A percentile compares a stretch with the other conserved stretches of the same genome.
phyloP scores from a whole-genome alignment of 2,797 vertebrate species.

The Momotus momota region DNA sequence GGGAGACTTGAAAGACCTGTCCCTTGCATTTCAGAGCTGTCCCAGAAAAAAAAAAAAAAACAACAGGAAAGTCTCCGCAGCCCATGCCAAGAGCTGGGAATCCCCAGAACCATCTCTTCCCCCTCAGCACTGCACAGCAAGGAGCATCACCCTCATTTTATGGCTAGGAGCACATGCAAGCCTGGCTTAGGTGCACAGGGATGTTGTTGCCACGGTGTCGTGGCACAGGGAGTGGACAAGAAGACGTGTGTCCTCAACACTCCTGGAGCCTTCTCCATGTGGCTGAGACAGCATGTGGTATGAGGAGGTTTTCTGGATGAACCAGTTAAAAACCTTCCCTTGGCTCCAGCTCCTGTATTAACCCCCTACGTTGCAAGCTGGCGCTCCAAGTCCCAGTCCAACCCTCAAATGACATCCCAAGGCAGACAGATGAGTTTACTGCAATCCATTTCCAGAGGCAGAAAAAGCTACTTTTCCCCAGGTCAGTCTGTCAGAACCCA shows the following conservation, averaged over 20 bases:
- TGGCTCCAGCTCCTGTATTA: background rate
- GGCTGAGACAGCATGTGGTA: background rate
- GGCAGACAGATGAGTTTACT: background rate
- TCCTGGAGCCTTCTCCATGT: background rate
- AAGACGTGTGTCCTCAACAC: fast-evolving
- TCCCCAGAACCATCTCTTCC: background rate
- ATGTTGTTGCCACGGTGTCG: background rate
- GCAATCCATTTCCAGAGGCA: background rate
- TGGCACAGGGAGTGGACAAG: background rate
- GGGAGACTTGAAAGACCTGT: background rate
- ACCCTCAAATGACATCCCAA: background rate
- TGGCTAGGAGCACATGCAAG: background rate
- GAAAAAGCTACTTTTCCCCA: background rate
- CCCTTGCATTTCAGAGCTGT: background rate
- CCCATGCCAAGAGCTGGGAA: background rate
- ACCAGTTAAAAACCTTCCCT: background rate
- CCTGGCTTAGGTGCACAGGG: background rate
- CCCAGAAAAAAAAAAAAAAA: background rate
- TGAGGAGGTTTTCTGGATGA: background rate
- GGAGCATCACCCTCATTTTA: background rate
- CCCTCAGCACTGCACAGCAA: background rate
- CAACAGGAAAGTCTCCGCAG: background rate
- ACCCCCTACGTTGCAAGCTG: background rate
- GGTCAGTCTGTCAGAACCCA: background rate
- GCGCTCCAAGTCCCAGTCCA: background rate